Conservation (phyloP, 2,888 invertebrate genomes). For the Nebria salina region DNA sequence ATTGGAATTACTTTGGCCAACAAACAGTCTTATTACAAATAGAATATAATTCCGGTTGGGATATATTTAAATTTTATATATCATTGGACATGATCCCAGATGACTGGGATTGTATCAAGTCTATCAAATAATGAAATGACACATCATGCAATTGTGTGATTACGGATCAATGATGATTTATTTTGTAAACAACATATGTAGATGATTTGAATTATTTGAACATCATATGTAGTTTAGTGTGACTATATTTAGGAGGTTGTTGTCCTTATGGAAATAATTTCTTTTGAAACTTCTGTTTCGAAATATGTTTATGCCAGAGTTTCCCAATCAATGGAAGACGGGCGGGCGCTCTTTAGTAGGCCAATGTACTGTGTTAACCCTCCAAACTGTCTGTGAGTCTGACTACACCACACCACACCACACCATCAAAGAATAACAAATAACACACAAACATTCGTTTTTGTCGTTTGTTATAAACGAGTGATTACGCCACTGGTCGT, state of each 20-base stretch:
- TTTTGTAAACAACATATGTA: background rate
- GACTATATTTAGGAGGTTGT: conserved; percentile 43
- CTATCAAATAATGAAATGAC: background rate
- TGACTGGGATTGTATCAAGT: conserved; percentile 1
- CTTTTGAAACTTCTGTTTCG: background rate
- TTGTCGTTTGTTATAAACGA: no score
- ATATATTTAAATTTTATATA: background rate
- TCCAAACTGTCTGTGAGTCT: background rate
- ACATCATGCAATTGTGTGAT: background rate
- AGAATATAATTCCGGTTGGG: background rate
- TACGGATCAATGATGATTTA: background rate
- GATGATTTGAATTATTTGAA: background rate
- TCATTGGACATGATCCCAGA: background rate
- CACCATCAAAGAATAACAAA: no score
- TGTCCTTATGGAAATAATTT: conserved; percentile 14
- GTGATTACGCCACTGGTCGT: no score
- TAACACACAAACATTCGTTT: no score
- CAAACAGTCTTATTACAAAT: background rate
- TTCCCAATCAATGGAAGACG: background rate
- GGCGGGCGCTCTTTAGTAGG: background rate
- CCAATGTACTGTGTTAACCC: background rate
- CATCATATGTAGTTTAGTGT: background rate
- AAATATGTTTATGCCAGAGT: background rate
- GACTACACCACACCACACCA: no score
- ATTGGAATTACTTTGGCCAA: no score